phyloP scores from a whole-genome alignment of 2,113 vertebrate species.

The Procavia capensis region DNA sequence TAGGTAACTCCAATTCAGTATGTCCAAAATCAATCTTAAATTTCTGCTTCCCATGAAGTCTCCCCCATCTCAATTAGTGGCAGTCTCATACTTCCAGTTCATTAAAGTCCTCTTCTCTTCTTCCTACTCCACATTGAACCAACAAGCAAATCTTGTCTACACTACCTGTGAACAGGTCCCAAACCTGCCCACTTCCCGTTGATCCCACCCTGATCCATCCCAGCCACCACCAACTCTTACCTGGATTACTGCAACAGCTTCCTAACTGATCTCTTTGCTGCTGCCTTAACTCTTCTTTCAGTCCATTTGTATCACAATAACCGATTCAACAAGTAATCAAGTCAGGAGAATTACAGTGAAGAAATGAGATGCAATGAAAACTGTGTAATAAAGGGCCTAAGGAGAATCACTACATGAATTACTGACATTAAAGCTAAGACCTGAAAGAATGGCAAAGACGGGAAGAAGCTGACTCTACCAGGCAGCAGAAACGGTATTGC shows the following conservation, averaged over 20 bases:
- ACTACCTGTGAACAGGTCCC: background rate
- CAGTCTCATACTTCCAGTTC: background rate
- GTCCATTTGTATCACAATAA: background rate
- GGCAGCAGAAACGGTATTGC: background rate
- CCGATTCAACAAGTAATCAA: background rate
- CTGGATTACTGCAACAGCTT: background rate
- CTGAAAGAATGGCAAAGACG: background rate
- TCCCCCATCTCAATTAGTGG: background rate
- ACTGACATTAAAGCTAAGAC: background rate
- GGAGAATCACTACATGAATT: background rate
- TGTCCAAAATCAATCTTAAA: conserved; percentile 17
- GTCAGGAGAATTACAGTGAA: background rate
- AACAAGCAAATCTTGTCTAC: background rate
- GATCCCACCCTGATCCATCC: background rate
- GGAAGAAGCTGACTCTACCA: background rate
- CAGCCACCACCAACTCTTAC: background rate
- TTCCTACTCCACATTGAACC: background rate
- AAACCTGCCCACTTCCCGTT: background rate
- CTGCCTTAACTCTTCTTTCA: background rate
- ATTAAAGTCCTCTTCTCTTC: background rate
- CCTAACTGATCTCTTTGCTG: background rate
- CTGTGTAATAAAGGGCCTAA: background rate
- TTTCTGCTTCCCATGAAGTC: background rate
- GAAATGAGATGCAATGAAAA: background rate
- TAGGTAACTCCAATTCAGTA: conserved; percentile 35